Evolutionary conservation across 2,113 vertebrate species (phyloP), one percentile per base, ranked within the genome.

Genomic region (Hoplias malabaricus): DNA sequence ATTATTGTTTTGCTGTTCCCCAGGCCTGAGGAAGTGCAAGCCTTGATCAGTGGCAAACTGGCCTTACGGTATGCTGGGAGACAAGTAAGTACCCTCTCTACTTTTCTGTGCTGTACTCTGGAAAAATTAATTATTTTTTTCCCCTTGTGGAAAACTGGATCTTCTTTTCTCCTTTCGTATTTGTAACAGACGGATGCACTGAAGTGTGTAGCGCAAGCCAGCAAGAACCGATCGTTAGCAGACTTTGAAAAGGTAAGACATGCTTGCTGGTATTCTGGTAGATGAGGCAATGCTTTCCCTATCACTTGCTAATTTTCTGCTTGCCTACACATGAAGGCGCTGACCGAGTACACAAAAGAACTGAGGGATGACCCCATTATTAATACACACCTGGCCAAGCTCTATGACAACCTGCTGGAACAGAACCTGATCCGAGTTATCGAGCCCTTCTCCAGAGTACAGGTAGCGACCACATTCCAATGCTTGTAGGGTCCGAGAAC

Each of bases 351-450:
- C 84, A 94, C 94, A 89, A 94, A 94, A 76, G 98, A 99, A 83
- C 94, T 99, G 91, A 93, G 94, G 89, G 95, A 98, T 31, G 98
- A 99, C 86, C 97, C 97, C 8, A 99, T 99, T 85, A 99, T 99
- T 85, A 98, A 90, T 88, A 98, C 95, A 72, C 98, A 99, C 83
- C 88, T 99, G 94, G 96, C 94, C 77, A 97, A 94, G 85, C 91
- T 99, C 53, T 99, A 98, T 33, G 96, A 99, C 90, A 99, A 95
- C 86, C 92, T 99, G 91, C 90, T 99, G 93, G 98, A 99, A 86
- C 96, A 99, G 89, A 99, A 99, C 82, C 95, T 99, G 87, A 99
- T 99, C 90, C 89, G 98, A 79, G 97, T 97, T 88, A 99, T 99
- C 19, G 98, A 99, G 75, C 98, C 98, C 25, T 99, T 99, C 87